Conservation (phyloP, 2,888 invertebrate species). For the Xestoiulus laeticollis region DNA sequence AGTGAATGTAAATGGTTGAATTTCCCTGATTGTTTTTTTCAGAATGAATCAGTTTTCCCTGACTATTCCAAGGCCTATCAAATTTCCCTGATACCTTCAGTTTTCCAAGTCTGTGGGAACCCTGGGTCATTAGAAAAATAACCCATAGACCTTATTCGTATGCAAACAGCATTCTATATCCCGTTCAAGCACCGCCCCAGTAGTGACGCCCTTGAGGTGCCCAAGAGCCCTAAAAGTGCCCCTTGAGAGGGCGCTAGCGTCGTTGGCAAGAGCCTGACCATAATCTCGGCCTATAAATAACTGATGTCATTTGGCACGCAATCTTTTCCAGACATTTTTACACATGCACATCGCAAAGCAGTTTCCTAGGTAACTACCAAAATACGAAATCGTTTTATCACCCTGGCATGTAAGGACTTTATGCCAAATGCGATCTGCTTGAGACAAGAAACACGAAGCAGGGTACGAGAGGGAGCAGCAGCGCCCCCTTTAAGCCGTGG, state of each 20-base stretch:
- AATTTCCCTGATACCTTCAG: too few relatives aligned
- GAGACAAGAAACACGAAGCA: slow-evolving; percentile 34
- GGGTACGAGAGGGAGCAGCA: not conserved
- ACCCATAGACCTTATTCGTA: too few relatives aligned
- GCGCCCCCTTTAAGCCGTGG: slow-evolving; percentile 14
- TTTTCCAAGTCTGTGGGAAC: too few relatives aligned
- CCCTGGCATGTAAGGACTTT: slow-evolving; percentile 43
- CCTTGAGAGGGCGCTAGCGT: not conserved
- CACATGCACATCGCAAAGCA: not conserved
- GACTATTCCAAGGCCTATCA: too few relatives aligned
- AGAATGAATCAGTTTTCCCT: too few relatives aligned
- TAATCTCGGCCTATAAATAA: slow-evolving; percentile 48
- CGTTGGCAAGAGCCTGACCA: not conserved
- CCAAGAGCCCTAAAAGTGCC: not conserved
- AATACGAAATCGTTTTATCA: slow-evolving; percentile 49
- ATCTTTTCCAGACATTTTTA: slow-evolving; percentile 48
- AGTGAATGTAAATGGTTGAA: too few relatives aligned
- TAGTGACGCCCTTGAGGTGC: not conserved
- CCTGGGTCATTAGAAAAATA: too few relatives aligned
- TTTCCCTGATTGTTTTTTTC: too few relatives aligned
- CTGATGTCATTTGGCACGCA: slow-evolving; percentile 43
- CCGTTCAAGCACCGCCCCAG: too few relatives aligned
- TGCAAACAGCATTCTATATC: too few relatives aligned
- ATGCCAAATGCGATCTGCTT: slow-evolving; percentile 43
- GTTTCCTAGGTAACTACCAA: slow-evolving; percentile 46